Base-by-base conservation (phyloP, 2,888 invertebrate species). In the Leptinotarsa juncta region DNA sequence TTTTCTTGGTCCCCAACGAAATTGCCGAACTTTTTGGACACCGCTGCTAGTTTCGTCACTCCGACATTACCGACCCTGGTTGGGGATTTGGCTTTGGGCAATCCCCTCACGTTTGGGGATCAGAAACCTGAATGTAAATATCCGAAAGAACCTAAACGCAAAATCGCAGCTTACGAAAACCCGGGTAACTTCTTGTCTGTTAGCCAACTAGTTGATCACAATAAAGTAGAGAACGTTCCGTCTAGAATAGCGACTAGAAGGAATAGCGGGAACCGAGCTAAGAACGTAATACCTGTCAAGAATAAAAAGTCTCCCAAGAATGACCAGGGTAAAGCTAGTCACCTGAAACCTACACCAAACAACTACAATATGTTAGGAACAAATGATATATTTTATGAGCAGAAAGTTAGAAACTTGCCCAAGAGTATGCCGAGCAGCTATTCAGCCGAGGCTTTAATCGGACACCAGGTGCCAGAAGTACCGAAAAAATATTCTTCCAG, bases 161-260 rank as follows among this genome's bases (percentile, higher is more conserved):
- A 78, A 67, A 77, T 75, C 42, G 72, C 79, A n/a, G 77, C 60
- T 48, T 81, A 80, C 55, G 86, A 85, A 23, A 88, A 88, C 50
- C 86, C 88, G 16, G 87, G 87, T 48, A 90, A 89, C 70, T 92
- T 92, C 75, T 84, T 92, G 12, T 92, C 92, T 0, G 92, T 92
- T 0, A 92, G 92, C 83, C 92, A 92, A 75, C 83, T 92, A n/a
- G 92, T 92, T 3, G 92, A 90, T 78, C 89, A 88, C 77, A 89
- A 89, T 78, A 90, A 90, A 79, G 79, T 66, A 62, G 84, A 83
- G 53, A 75, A 48, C 74, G 78, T 77, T 50, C 84, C 82, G 53
- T 82, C 81, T 14, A 83, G 84, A 74, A 79, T 83, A 1, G 70
- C 82, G 4, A 81, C 84, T 62, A 81, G 87, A 71, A 81, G 87